Conservation (phyloP, 2,797 vertebrate genomes). For the Chelon labrosus region DNA sequence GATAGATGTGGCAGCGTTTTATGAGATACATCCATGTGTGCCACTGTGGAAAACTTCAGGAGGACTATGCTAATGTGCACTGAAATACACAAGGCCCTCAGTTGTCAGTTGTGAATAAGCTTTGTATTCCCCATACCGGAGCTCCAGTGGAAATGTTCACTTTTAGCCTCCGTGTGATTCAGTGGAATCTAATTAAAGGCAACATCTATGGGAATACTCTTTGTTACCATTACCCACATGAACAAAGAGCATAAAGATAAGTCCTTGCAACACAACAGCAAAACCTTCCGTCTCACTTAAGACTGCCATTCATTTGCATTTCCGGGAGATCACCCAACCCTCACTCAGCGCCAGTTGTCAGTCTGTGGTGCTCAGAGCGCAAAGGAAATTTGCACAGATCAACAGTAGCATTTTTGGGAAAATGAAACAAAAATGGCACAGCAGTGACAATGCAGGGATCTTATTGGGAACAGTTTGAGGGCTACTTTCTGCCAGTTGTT, state of each 20-base stretch:
- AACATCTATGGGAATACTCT: constrained; percentile 63
- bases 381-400: constrained; percentile 31
- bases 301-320: neutral
- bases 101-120: constrained; percentile 76
- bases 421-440: constrained; percentile 24
- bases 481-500: constrained; percentile 27
- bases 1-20: constrained; percentile 58
- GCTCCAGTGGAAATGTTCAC: constrained; percentile 68
- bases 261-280: constrained; percentile 18
- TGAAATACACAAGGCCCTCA: constrained; percentile 68
- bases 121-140: constrained; percentile 55
- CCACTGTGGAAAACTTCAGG: constrained; percentile 67
- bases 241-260: constrained; percentile 36
- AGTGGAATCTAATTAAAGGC: constrained; percentile 69
- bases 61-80: constrained; percentile 69
- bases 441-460: constrained; percentile 12
- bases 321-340: constrained; percentile 5
- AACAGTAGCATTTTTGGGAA: constrained; percentile 31
- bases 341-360: constrained; percentile 7
- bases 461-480: constrained; percentile 28
- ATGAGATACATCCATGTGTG: constrained; percentile 55
- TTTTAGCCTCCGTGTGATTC: constrained; percentile 68
- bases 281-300: constrained; percentile 19
- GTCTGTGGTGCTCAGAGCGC: constrained; percentile 25
- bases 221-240: constrained; percentile 49